Evolutionary conservation across 2,888 invertebrate species (phyloP), one percentile per base, ranked within the genome.

Genomic region (Salticus scenicus): DNA sequence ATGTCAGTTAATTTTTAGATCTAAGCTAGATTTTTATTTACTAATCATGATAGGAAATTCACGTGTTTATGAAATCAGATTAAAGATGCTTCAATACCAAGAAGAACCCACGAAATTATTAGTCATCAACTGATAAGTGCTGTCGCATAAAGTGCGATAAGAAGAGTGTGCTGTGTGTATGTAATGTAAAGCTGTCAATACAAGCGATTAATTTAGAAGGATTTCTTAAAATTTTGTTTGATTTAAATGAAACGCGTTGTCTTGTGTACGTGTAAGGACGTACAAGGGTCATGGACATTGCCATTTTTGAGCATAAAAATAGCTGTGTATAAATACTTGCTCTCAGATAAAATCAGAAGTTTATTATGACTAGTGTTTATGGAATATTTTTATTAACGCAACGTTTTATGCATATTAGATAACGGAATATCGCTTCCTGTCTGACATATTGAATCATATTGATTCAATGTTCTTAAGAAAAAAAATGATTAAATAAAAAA

Each of bases 81-180:
- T 30, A 63, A 41, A 41, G 64, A 20, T 37, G 37, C 42, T 37
- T 28, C 42, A n/a, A 41, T 66, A 41, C 37, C 27, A 17, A 37
- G 66, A 64, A 74, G 8, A 47, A 30, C 7, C 5, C 42, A 14
- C 51, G 41, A 24, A 42, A 47, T 76, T 57, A 64, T 63, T 30
- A 69, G 33, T 47, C 47, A 76, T 67, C 76, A 30, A 31, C 24
- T 20, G 47, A 76, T 69, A 76, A 76, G 17, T n/a, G 31, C 31
- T 30, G 1, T 17, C n/a, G 30, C 30, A 30, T 66, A 14, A 66
- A 30, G 31, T 30, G 27, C 10, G 51, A n/a, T n/a, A n/a, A n/a
- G n/a, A n/a, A n/a, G n/a, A n/a, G n/a, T n/a, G n/a, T n/a, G n/a
- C 37, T 37, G 37, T 37, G 37, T 37, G 47, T 47, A n/a, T 5